phyloP scores from a whole-genome alignment of 2,113 vertebrate species.

The Saiga tatarica region DNA sequence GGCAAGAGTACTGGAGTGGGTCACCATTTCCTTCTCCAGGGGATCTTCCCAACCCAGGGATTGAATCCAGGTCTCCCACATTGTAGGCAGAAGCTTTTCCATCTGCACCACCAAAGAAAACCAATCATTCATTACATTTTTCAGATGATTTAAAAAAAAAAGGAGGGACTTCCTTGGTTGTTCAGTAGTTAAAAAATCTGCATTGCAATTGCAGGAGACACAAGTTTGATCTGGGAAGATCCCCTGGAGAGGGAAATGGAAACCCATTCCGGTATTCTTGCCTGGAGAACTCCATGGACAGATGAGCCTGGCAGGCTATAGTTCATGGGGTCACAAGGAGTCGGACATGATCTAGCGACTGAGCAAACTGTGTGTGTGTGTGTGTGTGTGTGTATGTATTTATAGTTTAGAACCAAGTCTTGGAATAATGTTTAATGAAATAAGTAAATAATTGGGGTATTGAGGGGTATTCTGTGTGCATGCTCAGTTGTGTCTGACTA shows the following conservation, averaged over 20 bases:
- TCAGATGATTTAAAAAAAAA: background rate
- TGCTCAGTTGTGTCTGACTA: background rate
- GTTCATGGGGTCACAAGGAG: background rate
- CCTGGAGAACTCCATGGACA: background rate
- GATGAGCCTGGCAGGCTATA: background rate
- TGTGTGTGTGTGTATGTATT: fast-evolving
- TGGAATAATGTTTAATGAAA: background rate
- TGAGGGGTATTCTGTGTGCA: background rate
- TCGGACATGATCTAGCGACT: background rate
- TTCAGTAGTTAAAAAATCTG: background rate
- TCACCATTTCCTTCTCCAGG: too few relatives aligned
- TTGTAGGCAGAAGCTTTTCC: too few relatives aligned
- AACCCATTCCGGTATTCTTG: background rate
- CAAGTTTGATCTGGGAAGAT: background rate
- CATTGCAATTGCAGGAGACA: background rate
- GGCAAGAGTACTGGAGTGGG: too few relatives aligned
- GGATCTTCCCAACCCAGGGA: too few relatives aligned
- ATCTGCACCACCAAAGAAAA: background rate
- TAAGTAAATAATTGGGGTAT: background rate
- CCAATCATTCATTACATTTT: background rate
- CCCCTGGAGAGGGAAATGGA: background rate
- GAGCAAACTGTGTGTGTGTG: background rate
- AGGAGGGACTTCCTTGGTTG: background rate
- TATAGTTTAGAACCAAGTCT: background rate
- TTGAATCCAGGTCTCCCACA: too few relatives aligned